Conservation (phyloP, 2,888 invertebrate species). For the Thysanoteuthis rhombus region DNA sequence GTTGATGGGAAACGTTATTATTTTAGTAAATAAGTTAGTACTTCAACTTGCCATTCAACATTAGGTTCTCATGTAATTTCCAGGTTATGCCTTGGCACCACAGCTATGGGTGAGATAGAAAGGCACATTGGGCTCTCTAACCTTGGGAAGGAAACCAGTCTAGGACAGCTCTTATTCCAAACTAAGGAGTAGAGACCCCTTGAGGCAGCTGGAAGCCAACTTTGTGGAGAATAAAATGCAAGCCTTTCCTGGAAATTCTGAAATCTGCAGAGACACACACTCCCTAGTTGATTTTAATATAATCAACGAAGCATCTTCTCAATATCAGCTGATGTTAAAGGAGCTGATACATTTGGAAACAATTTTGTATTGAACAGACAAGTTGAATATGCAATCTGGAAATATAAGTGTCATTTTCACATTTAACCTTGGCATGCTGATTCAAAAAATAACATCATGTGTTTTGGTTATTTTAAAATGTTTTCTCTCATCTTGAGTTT, state of each 20-base stretch:
- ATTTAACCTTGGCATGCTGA: not conserved
- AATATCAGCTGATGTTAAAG: not conserved
- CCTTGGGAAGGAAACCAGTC: no score
- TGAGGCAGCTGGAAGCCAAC: no score
- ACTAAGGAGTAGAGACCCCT: no score
- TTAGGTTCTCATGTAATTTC: no score
- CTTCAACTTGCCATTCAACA: no score
- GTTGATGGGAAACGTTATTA: no score
- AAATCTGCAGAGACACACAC: not conserved
- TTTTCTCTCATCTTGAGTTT: not conserved
- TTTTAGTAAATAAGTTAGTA: no score
- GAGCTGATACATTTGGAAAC: not conserved
- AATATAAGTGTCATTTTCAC: not conserved
- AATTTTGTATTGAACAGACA: not conserved
- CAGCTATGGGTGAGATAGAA: no score
- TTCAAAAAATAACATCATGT: not conserved
- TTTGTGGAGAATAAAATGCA: no score
- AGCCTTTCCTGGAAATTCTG: not conserved
- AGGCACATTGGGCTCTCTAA: not conserved
- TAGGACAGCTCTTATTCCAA: no score
- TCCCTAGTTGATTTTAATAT: not conserved
- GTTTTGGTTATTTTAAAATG: not conserved
- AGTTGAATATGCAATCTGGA: not conserved
- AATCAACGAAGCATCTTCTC: not conserved
- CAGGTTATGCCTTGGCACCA: no score